Conservation (phyloP, 2,888 invertebrate species). For the Eristalis arbustorum region DNA sequence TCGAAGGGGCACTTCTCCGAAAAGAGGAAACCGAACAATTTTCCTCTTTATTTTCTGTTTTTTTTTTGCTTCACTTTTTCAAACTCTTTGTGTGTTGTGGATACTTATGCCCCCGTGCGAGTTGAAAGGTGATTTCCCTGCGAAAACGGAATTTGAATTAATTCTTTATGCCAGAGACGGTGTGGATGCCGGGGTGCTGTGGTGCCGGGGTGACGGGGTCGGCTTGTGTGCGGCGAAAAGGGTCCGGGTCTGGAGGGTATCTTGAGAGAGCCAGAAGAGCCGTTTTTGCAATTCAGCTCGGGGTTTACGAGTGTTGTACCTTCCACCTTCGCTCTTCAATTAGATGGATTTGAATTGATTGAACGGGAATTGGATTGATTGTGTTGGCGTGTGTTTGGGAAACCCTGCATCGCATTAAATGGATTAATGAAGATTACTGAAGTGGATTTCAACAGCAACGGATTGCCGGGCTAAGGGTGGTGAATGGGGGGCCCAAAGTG, state of each 20-base stretch:
- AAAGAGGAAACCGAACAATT: conserved; percentile 49
- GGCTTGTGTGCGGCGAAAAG: not conserved
- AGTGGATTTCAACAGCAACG: conserved; percentile 24
- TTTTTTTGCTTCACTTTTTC: not conserved
- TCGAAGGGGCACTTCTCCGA: not conserved
- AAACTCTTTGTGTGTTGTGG: conserved; percentile 38
- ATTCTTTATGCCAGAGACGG: conserved; percentile 29
- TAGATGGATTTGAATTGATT: not conserved
- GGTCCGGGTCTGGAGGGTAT: not conserved
- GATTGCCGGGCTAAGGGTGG: not conserved
- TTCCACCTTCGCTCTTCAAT: not conserved
- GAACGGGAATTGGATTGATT: conserved; percentile 1
- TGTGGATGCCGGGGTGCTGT: not conserved
- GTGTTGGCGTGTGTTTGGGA: conserved; percentile 43
- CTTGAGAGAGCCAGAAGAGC: not conserved
- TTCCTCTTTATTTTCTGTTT: conserved; percentile 15
- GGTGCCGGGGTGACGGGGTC: too few relatives aligned
- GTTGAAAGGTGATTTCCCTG: conserved; percentile 38
- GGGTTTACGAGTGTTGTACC: not conserved
- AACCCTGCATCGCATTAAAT: conserved; percentile 54
- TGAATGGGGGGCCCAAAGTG: not conserved
- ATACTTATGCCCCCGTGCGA: conserved; percentile 39
- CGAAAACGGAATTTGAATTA: conserved; percentile 57
- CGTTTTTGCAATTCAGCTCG: not conserved
- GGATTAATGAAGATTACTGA: conserved; percentile 63